Base-by-base conservation (phyloP, 2,797 vertebrate genomes). In the Capromys pilorides region DNA sequence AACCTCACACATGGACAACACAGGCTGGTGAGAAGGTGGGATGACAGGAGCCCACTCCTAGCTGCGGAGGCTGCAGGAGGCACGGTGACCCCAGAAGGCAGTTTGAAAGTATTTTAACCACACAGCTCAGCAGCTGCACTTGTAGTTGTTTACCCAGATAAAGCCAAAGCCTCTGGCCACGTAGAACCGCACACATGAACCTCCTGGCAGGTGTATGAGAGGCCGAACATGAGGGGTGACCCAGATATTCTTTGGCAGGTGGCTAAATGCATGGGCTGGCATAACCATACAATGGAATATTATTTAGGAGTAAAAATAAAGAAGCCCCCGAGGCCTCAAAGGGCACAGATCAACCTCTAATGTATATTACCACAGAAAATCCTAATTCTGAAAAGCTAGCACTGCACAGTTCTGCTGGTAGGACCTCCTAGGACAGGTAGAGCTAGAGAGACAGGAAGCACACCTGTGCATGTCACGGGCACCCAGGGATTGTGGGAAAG, bases 131-230 rank as follows among this genome's bases (percentile, higher is more conserved):
- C 26, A 87, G 49, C 3, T 64, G 11, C 3, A 39, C 11, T 71
- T 22, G 1, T 8, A 36, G 36, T 9, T 54, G 79, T 80, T 92
- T 83, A 84, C 22, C 18, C 24, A 91, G 85, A 49, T 66, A 8
- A 89, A 54, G 16, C 81, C 22, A 97, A 87, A 86, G 88, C 22
- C 16, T 59, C 86, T 16, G 36, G 39, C 51, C 26, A 86, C 10
- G 67, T 54, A 93, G 77, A 88, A 88, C 18, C 0, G 36, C 95
- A 28, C 7, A 82, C n/a, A 64, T 5, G 5, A 92, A 71, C 18
- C 77, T 57, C 33, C 80, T 0, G 41, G 24, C 0, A 91, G 13
- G 6, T 87, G 45, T 57, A 39, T 51, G 92, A 49, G 51, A 82
- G 54, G 26, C 39, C 26, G 7, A 69, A 95, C 81, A 33, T 6